These are phyloP conservation scores for Cephonodes hylas DNA, from an alignment of 2,888 invertebrate genomes.

Conservation along the genomic window DNA sequence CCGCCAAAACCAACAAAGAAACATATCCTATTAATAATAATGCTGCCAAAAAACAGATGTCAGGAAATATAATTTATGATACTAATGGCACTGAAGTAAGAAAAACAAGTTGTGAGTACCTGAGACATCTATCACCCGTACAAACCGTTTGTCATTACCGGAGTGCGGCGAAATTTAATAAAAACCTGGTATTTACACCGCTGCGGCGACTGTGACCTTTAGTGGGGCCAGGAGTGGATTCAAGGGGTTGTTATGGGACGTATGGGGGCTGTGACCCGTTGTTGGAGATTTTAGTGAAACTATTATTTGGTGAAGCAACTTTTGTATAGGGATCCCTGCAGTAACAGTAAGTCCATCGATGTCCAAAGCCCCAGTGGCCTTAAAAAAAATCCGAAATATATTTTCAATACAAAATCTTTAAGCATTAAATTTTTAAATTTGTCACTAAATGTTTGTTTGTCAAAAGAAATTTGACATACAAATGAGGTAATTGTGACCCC, in stretches of 20 bases:
- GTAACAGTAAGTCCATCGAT: no score
- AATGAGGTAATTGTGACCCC: no score
- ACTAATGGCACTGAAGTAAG: background rate
- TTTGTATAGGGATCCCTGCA: no score
- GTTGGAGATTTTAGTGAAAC: background rate
- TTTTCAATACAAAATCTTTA: no score
- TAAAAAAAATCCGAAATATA: no score
- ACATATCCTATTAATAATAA: no score
- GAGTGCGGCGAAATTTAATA: constrained; percentile 4
- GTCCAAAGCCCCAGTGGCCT: no score
- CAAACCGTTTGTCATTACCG: constrained; percentile 10
- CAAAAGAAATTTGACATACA: no score
- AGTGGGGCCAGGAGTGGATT: background rate
- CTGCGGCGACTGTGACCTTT: constrained; percentile 14
- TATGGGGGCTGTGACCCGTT: background rate
- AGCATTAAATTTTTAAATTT: no score
- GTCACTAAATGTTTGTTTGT: no score
- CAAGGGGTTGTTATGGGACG: background rate
- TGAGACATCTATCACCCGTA: background rate
- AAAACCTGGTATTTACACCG: constrained; percentile 16
- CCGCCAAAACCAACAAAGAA: no score
- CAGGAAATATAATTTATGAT: background rate
- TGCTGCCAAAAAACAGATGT: background rate
- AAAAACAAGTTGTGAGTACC: background rate
- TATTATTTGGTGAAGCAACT: background rate